Conservation (phyloP, 2,113 vertebrate species). For the Ptychochromis oligacanthus region DNA sequence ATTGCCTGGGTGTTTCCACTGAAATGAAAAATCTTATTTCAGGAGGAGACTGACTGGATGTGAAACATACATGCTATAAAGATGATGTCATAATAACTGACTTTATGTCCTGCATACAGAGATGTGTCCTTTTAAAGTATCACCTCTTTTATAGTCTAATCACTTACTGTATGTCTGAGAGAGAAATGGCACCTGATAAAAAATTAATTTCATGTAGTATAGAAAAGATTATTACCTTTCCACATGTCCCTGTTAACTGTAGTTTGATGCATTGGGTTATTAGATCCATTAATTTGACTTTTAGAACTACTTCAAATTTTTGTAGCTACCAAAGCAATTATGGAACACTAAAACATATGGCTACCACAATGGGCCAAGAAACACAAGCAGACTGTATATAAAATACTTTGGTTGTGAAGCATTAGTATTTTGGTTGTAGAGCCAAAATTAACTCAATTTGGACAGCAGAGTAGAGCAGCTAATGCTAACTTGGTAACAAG, state of each 20-base stretch:
- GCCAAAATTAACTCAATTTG: neutral
- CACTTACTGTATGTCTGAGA: neutral
- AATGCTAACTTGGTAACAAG: too few species aligned
- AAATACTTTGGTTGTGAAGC: neutral
- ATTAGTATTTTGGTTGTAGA: neutral
- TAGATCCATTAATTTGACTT: neutral
- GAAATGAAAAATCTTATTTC: slow-evolving; percentile 17
- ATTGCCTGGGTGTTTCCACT: slow-evolving; percentile 1
- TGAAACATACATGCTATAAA: neutral
- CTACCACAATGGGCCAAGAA: neutral
- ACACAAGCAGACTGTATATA: neutral
- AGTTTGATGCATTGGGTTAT: neutral
- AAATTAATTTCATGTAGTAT: neutral
- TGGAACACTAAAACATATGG: neutral
- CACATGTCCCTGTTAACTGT: neutral
- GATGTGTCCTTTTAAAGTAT: neutral
- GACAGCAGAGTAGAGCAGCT: too few species aligned
- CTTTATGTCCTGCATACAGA: neutral
- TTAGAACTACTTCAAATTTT: neutral
- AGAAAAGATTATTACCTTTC: neutral
- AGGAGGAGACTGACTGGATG: neutral
- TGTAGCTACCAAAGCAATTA: neutral
- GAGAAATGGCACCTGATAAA: neutral
- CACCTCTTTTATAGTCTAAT: neutral
- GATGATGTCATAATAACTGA: slow-evolving; percentile 14